phyloP scores from a whole-genome alignment of 2,888 invertebrate species.

The Andrena dorsata region DNA sequence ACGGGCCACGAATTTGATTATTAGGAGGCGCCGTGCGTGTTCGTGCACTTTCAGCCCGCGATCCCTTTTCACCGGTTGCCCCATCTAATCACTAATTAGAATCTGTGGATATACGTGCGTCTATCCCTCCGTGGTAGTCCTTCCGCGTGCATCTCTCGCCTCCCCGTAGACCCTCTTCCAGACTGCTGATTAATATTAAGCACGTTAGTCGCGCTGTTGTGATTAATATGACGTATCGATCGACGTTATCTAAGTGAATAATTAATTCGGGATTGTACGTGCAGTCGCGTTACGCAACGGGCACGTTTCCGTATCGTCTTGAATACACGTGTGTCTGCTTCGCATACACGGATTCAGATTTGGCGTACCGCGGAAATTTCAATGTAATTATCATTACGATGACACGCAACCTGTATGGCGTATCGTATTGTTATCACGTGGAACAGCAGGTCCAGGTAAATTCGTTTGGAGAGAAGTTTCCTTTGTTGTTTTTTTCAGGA shows the following conservation, averaged over 20 bases:
- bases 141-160: constrained; percentile 50
- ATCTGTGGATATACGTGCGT: constrained; percentile 73
- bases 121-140: constrained; percentile 57
- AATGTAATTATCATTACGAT: constrained; percentile 40
- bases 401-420: background rate
- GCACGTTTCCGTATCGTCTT: constrained; percentile 58
- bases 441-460: background rate
- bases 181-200: constrained; percentile 77
- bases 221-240: constrained; percentile 76
- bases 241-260: constrained; percentile 76
- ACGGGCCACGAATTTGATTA: constrained; percentile 48
- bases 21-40: constrained; percentile 32
- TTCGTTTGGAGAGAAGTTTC: no score
- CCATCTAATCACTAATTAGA: constrained; percentile 79
- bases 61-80: constrained; percentile 63
- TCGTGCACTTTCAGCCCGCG: constrained; percentile 53
- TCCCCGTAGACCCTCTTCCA: constrained; percentile 67
- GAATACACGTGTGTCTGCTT: constrained; percentile 53
- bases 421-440: background rate
- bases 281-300: constrained; percentile 63
- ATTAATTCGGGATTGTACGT: constrained; percentile 72
- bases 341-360: constrained; percentile 42
- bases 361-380: constrained; percentile 36
- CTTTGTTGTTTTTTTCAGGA: no score
- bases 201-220: constrained; percentile 72